phyloP scores from a whole-genome alignment of 1,140 invertebrate genomes.

The Radopholus similis region DNA sequence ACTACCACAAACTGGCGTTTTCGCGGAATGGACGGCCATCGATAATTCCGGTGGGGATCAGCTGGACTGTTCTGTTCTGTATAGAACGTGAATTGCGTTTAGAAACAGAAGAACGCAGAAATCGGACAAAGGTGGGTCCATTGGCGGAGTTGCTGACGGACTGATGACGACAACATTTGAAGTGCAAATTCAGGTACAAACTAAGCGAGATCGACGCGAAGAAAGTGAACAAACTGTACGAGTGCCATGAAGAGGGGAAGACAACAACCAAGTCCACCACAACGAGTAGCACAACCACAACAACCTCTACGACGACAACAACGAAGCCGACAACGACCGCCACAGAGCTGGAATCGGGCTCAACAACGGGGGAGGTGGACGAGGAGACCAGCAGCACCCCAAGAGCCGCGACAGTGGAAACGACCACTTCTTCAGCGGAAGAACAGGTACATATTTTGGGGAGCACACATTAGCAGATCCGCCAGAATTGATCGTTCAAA shows the following conservation, averaged over 20 bases:
- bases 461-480: no score
- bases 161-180: no score
- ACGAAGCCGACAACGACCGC: constrained; percentile 35
- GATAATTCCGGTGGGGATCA: constrained; percentile 42
- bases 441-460: no score
- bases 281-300: constrained; percentile 2
- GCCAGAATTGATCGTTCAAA: no score
- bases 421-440: no score
- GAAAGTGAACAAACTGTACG: constrained; percentile 52
- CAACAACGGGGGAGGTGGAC: background rate
- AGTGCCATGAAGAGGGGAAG: constrained; percentile 32
- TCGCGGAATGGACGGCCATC: constrained; percentile 55
- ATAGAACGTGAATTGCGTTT: background rate
- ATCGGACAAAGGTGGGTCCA: constrained; percentile 52
- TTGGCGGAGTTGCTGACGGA: background rate
- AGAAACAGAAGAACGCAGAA: constrained; percentile 46
- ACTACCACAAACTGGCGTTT: constrained; percentile 59
- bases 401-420: no score
- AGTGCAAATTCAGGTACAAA: no score
- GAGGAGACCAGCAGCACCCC: no score
- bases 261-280: constrained; percentile 4
- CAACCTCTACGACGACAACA: constrained; percentile 5
- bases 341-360: background rate
- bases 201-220: constrained; percentile 52
- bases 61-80: background rate